Evolutionary conservation across 2,888 invertebrate genomes (phyloP), one percentile per base, ranked within the genome.

Genomic region (Lomographa bimaculata): DNA sequence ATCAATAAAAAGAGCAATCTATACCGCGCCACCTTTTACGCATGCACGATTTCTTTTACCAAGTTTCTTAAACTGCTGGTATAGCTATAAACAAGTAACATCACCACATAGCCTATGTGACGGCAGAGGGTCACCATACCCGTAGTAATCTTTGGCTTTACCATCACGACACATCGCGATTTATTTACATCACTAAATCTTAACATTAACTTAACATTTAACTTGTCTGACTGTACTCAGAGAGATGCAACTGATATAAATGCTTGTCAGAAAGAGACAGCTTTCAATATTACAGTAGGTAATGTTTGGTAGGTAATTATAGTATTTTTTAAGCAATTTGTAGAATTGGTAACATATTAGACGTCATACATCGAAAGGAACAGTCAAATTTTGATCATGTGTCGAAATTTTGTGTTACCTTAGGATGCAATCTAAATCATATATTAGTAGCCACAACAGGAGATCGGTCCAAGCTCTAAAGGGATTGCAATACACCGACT

Each of bases 61-160:
- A 20, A 41, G 19, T 29, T 14, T 5, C 5, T 27, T 30, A 49
- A 2, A 3, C 19, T 7, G n/a, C 8, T 25, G 20, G 37, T 43
- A 20, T 25, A 9, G 24, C 33, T 27, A 4, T 14, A 33, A 19
- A 43, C 30, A 79, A 70, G 76, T 73, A 69, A 54, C 50, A 50
- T 57, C 57, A 54, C 71, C 60, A 71, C 77, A 57, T 48, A 71
- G 73, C 71, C 77, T 60, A 60, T 86, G 89, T 89, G 89, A 89
- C 89, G 89, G 89, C 87, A 85, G 84, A 86, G 89, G 89, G 89
- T 86, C 89, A 89, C 89, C 89, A 73, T 89, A 89, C 89, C 89
- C 89, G 89, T 89, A 89, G 82, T 77, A 85, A 86, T 89, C 89
- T 89, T 89, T 89, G 89, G 89, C 87, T 89, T 89, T 81, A 89